These are phyloP conservation scores for Xenentodon cancila DNA, from an alignment of 2,797 vertebrate species.

Conservation along the genomic window DNA sequence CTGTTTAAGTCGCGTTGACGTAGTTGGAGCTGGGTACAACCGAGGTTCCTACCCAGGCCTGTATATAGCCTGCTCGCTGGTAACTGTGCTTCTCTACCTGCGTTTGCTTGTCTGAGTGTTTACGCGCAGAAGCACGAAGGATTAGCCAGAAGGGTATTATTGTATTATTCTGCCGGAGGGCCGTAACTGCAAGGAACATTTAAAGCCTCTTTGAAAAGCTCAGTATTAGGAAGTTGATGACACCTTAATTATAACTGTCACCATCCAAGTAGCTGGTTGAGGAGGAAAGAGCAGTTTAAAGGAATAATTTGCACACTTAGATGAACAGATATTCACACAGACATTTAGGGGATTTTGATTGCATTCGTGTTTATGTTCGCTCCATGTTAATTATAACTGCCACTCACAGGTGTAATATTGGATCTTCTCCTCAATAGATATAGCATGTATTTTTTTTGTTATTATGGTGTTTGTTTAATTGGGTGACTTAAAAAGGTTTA, in stretches of 20 bases:
- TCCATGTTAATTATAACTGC: too few species aligned
- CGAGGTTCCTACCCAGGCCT: neutral
- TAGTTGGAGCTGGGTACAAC: conserved; percentile 18
- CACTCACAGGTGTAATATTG: too few species aligned
- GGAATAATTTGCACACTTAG: neutral
- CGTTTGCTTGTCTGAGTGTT: conserved; percentile 18
- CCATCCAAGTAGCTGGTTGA: conserved; percentile 27
- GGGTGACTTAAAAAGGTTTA: neutral
- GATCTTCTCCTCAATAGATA: too few species aligned
- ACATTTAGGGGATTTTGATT: neutral
- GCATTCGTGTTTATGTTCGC: too few species aligned
- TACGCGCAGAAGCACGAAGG: conserved; percentile 29
- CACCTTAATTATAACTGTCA: conserved; percentile 43
- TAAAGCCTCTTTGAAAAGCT: conserved; percentile 59
- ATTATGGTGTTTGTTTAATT: neutral
- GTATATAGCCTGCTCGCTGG: conserved; percentile 8
- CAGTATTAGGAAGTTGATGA: conserved; percentile 48
- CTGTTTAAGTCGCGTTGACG: conserved; percentile 1
- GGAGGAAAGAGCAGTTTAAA: neutral
- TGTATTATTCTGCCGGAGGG: conserved; percentile 48
- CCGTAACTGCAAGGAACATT: conserved; percentile 44
- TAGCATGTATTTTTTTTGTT: too few species aligned
- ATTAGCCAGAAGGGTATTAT: conserved; percentile 38
- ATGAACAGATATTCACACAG: neutral
- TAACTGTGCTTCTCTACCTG: too few species aligned